These are phyloP conservation scores for Craterocephalus amniculus DNA, from an alignment of 2,797 vertebrate genomes.

Conservation along the genomic window DNA sequence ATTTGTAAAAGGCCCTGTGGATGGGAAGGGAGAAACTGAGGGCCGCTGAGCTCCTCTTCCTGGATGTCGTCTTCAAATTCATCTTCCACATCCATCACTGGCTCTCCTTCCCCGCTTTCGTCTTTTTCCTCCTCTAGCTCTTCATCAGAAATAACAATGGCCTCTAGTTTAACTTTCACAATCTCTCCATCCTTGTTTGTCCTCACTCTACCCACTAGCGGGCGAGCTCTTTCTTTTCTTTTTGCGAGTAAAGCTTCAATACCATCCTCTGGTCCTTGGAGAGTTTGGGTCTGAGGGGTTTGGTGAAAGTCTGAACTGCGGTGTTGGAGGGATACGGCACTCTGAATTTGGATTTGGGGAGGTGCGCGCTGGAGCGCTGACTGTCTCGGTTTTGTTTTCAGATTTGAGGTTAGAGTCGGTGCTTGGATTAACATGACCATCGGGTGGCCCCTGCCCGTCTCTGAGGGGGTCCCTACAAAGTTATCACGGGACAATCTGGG, in stretches of 20 bases:
- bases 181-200: constrained; percentile 45
- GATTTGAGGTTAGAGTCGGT: constrained; percentile 43
- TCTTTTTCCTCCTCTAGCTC: constrained; percentile 84
- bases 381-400: constrained; percentile 30
- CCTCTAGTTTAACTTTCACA: constrained; percentile 89
- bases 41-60: constrained; percentile 77
- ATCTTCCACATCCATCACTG: constrained; percentile 65
- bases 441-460: constrained; percentile 45
- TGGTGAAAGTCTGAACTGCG: constrained; percentile 35
- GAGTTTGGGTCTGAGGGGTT: constrained; percentile 33
- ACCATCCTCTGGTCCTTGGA: constrained; percentile 1
- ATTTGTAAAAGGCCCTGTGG: constrained; percentile 82
- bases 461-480: constrained; percentile 25
- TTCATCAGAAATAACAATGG: constrained; percentile 94
- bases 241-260: background rate
- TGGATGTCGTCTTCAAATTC: constrained; percentile 78
- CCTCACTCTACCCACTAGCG: constrained; percentile 3
- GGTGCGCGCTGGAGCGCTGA: constrained; percentile 11
- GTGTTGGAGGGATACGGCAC: constrained; percentile 47
- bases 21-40: constrained; percentile 81
- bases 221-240: constrained; percentile 20
- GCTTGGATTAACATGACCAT: constrained; percentile 52
- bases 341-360: constrained; percentile 67
- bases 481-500: constrained; percentile 13
- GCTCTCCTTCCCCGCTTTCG: constrained; percentile 39